Base-by-base conservation (phyloP, 1,140 invertebrate species). In the Rhysida immarginata region DNA sequence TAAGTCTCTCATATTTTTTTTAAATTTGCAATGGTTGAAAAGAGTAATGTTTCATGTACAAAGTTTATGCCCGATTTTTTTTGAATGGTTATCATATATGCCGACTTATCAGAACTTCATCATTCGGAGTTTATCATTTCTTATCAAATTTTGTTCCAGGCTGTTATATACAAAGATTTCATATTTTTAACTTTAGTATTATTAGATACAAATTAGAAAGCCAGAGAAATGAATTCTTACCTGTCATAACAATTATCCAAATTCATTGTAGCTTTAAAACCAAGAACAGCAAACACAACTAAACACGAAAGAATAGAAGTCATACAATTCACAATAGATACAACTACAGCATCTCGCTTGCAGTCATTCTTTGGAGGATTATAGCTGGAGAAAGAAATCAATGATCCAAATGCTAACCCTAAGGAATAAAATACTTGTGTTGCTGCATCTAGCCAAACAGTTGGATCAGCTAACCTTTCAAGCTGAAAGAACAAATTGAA, bases 371-470 rank as follows among this genome's bases (percentile, higher is more conserved):
- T 83, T 0, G 85, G 82, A 2, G 84, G 82, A 65, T 93, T 93
- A 73, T 93, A 93, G 52, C 84, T 87, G 41, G 87, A 87, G 64
- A 92, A 93, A 1, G 88, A 87, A 62, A 92, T 91, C 25, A 93
- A 74, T 0, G 88, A 90, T 20, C 91, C 91, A 68, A 94, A 96
- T 18, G 87, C 91, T 60, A 94, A 72, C 13, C 91, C 91, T 68
- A 96, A 89, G 2, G 86, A 91, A 71, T 94, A 96, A 72, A 95
- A 95, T 16, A 96, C 91, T 77, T 96, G 92, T 0, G 89, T 93
- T 5, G 90, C 90, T 2, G 92, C 91, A 67, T 93, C 90, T 61
- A 93, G 72, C 92, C 92, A 95, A 0, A 93, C 87, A 46, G 77
- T 85, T 1, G 85, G 83, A 62, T 87, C 78, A 41, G 81, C 66